phyloP scores from a whole-genome alignment of 2,113 vertebrate genomes.

The Procapra przewalskii region DNA sequence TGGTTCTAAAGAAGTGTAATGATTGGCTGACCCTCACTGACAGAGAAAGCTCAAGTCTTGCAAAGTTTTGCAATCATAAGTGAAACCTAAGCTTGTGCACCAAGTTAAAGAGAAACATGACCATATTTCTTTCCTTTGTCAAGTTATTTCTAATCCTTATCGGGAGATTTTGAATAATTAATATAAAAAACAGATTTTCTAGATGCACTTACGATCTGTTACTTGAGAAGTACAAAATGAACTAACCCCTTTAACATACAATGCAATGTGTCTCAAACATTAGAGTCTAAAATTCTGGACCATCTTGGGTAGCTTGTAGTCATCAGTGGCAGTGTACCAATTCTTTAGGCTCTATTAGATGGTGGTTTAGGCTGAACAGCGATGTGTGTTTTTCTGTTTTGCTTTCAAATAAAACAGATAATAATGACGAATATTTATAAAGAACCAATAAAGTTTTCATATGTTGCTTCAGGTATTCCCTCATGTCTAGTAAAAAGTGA shows the following conservation, averaged over 20 bases:
- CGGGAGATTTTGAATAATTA: neutral
- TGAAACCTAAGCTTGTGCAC: neutral
- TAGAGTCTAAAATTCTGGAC: neutral
- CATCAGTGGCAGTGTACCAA: neutral
- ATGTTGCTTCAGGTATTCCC: neutral
- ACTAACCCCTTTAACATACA: neutral
- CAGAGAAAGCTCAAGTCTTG: conserved; percentile 85
- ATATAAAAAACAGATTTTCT: neutral
- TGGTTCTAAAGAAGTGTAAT: conserved; percentile 24
- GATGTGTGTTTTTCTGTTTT: neutral
- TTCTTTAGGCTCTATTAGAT: neutral
- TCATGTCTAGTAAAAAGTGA: neutral
- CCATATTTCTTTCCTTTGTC: neutral
- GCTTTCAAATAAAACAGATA: neutral
- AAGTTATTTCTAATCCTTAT: conserved; percentile 17
- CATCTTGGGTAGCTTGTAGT: neutral
- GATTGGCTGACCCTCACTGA: conserved; percentile 78
- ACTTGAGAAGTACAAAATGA: neutral
- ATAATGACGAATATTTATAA: neutral
- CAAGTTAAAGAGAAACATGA: neutral
- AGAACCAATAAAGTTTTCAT: neutral
- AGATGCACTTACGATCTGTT: neutral
- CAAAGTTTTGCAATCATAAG: conserved; percentile 79
- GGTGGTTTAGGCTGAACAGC: neutral
- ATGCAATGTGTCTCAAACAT: neutral